phyloP scores from a whole-genome alignment of 2,113 vertebrate species.

The Pica pica region DNA sequence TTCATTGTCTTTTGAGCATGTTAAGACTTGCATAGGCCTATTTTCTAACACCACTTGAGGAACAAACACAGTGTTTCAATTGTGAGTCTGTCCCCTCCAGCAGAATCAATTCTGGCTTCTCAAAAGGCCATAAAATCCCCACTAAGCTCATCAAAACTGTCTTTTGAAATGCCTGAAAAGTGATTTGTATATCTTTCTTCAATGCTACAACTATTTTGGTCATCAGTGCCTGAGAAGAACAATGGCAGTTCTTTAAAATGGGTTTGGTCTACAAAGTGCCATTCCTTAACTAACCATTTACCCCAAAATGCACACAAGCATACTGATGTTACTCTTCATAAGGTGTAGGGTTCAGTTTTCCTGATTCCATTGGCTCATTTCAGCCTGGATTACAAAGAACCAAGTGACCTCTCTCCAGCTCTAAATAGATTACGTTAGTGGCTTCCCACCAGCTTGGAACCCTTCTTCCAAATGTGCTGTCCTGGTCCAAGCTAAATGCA shows the following conservation, averaged over 20 bases:
- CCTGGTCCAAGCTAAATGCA: not conserved
- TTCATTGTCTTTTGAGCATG: not conserved
- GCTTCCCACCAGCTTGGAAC: not conserved
- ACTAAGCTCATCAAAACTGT: not conserved
- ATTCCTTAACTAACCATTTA: not conserved
- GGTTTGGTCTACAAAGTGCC: not conserved
- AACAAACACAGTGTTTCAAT: not conserved
- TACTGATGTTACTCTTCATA: not conserved
- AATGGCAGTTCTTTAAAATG: not conserved
- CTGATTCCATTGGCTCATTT: not conserved
- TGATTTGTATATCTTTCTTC: not conserved
- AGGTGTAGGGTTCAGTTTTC: not conserved
- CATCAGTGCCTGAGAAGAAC: not conserved
- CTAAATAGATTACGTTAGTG: not conserved
- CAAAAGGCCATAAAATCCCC: not conserved
- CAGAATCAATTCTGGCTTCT: not conserved
- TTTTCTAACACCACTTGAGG: not conserved
- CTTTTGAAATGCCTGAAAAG: not conserved
- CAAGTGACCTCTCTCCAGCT: not conserved
- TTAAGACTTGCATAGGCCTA: not conserved
- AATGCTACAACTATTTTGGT: not conserved
- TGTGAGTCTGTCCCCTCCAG: not conserved
- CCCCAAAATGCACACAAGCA: not conserved
- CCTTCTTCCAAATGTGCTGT: not conserved
- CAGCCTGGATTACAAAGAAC: not conserved